Evolutionary conservation across 30 jellyfish, hydroid and myxozoan species (phyloP).

Genomic region (Pseudorhiza aurosa): DNA sequence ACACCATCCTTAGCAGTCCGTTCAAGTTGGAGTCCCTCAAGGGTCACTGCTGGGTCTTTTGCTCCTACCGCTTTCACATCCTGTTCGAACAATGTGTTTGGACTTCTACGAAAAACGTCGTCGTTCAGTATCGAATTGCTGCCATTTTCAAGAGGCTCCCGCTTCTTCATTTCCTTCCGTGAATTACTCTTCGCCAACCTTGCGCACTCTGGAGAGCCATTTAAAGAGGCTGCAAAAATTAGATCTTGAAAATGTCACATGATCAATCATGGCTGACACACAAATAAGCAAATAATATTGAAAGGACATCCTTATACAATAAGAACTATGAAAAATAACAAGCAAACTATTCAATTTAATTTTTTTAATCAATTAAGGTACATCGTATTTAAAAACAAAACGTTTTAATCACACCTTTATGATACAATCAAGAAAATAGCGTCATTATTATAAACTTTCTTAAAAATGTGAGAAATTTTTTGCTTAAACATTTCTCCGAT

Average conservation of each 20-base stretch:
- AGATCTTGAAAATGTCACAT: background rate
- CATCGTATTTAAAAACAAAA: no score
- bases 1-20: no score
- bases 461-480: no score
- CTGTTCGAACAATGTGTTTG: background rate
- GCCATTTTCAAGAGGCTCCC: background rate
- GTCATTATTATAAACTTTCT: no score
- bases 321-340: background rate
- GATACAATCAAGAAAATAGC: no score
- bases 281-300: background rate
- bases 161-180: background rate
- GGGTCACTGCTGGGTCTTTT: background rate
- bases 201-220: slow-evolving; percentile 40
- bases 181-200: background rate
- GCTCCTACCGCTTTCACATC: background rate
- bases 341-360: no score
- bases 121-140: background rate
- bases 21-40: no score
- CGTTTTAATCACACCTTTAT: no score
- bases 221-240: slow-evolving; percentile 6
- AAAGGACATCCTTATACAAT: background rate
- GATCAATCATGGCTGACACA: background rate
- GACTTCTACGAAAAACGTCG: background rate
- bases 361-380: no score
- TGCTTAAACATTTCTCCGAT: background rate